These are phyloP conservation scores for Zaprionus vittiger DNA, from an alignment of 1,140 invertebrate species.

Conservation along the genomic window DNA sequence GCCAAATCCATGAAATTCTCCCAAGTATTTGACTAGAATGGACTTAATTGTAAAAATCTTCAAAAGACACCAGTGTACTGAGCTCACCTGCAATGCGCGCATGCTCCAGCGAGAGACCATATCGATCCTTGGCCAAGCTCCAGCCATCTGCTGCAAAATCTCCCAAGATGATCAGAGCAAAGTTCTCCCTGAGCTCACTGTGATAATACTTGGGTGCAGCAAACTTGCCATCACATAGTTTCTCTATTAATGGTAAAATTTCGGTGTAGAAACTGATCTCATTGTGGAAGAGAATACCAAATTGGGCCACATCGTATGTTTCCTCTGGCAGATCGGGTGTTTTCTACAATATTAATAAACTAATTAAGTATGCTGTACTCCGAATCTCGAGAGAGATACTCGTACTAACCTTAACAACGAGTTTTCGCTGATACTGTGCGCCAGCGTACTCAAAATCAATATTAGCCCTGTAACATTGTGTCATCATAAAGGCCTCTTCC, in stretches of 20 bases:
- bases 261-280: constrained; percentile 72
- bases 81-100: constrained; percentile 49
- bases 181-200: constrained; percentile 53
- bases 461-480: constrained; percentile 60
- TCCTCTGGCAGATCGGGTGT: constrained; percentile 63
- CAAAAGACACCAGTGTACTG: too few relatives aligned
- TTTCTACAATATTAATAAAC: constrained; percentile 52
- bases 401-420: constrained; percentile 70
- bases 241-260: constrained; percentile 65
- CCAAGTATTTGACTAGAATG: constrained; percentile 56
- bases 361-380: background rate
- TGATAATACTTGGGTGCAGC: constrained; percentile 68
- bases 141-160: constrained; percentile 65
- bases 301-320: constrained; percentile 46
- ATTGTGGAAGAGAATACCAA: constrained; percentile 63
- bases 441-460: constrained; percentile 61
- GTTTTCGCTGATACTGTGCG: constrained; percentile 29
- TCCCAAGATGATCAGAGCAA: constrained; percentile 57
- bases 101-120: constrained; percentile 52
- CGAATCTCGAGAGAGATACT: background rate
- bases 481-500: constrained; percentile 75
- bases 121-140: constrained; percentile 61
- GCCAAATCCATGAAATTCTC: constrained; percentile 71
- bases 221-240: constrained; percentile 40
- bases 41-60: background rate